phyloP scores from a whole-genome alignment of 1,140 invertebrate species.

The Pachyrhynchus sulphureomaculatus region DNA sequence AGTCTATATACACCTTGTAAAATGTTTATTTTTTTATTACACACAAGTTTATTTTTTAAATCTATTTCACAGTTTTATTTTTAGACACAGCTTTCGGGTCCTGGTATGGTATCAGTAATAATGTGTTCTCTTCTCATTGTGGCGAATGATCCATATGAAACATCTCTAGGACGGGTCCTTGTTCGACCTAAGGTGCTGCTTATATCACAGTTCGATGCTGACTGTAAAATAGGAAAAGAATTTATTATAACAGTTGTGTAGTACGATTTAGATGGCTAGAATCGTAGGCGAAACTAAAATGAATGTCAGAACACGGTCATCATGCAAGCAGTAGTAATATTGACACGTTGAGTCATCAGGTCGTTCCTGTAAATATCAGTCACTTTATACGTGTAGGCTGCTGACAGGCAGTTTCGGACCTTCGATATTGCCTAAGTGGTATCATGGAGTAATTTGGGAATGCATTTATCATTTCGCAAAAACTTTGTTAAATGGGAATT shows the following conservation, averaged over 20 bases:
- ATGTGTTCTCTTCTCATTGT: constrained; percentile 59
- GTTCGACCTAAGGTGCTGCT: constrained; percentile 44
- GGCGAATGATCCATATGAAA: constrained; percentile 45
- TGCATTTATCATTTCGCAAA: too few species aligned
- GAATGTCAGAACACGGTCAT: too few species aligned
- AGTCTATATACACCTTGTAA: background rate
- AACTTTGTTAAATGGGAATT: too few species aligned
- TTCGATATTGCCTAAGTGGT: too few species aligned
- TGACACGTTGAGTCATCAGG: too few species aligned
- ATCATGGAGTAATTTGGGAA: too few species aligned
- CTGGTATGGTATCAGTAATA: constrained; percentile 71
- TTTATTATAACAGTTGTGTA: constrained; percentile 21
- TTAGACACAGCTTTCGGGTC: constrained; percentile 76
- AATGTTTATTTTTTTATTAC: background rate
- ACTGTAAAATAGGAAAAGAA: constrained; percentile 24
- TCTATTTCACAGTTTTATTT: background rate
- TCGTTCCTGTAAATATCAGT: too few species aligned
- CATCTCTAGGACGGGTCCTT: constrained; percentile 42
- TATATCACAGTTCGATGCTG: constrained; percentile 26
- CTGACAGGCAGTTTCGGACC: too few species aligned
- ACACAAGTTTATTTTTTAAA: background rate
- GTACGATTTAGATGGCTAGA: too few species aligned
- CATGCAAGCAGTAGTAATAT: too few species aligned
- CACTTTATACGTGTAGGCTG: too few species aligned
- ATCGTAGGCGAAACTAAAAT: too few species aligned